Conservation (phyloP, 2,888 invertebrate genomes). For the Tenthredo mesomela region DNA sequence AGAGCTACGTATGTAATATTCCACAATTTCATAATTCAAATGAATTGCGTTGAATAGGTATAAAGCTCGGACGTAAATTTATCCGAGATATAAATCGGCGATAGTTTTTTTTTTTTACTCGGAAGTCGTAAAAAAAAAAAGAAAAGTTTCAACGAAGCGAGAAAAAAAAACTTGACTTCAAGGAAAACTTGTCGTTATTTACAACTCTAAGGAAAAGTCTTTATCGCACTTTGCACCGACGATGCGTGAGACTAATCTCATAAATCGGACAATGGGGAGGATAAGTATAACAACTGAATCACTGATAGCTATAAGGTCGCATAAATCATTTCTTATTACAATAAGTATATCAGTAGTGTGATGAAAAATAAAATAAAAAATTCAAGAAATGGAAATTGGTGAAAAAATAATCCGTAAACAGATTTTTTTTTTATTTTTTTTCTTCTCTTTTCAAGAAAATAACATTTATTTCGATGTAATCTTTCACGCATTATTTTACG, state of each 20-base stretch:
- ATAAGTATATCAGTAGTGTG: background rate
- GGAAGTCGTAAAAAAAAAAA: background rate
- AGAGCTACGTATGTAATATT: background rate
- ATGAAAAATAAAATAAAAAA: background rate
- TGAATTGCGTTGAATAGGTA: background rate
- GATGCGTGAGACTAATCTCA: background rate
- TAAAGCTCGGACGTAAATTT: background rate
- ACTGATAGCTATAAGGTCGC: background rate
- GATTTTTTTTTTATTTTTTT: background rate
- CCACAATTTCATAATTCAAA: background rate
- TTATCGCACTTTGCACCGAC: background rate
- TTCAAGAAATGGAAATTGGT: background rate
- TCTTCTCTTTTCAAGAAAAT: background rate
- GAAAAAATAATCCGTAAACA: background rate
- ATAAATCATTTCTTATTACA: background rate
- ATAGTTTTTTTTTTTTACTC: background rate
- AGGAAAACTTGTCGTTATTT: background rate
- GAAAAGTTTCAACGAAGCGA: background rate
- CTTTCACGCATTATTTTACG: background rate
- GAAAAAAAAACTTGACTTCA: background rate
- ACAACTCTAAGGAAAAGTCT: background rate
- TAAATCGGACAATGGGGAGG: background rate
- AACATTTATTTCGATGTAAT: background rate
- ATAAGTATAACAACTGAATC: background rate
- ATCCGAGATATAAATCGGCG: background rate